phyloP scores from a whole-genome alignment of 2,888 invertebrate species.

The Drosophila hamatofila region DNA sequence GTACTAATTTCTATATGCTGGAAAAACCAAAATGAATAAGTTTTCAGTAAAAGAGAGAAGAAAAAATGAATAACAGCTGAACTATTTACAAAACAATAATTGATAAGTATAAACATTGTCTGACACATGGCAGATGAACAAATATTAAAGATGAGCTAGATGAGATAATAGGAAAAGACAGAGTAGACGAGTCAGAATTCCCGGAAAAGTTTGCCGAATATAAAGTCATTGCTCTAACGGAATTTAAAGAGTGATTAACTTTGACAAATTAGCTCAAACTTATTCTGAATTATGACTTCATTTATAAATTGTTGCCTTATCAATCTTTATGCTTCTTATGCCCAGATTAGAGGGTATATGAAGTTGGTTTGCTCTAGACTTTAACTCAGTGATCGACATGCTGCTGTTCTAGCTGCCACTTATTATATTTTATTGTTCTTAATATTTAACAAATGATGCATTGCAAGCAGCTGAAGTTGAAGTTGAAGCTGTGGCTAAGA shows the following conservation, averaged over 20 bases:
- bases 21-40: slow-evolving; percentile 59
- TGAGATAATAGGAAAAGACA: not conserved
- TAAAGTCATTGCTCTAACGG: not conserved
- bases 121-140: slow-evolving; percentile 31
- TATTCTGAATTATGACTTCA: not conserved
- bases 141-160: slow-evolving; percentile 1
- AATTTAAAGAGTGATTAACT: not conserved
- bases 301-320: too few relatives aligned
- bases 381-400: slow-evolving; percentile 12
- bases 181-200: slow-evolving; percentile 4
- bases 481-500: not conserved
- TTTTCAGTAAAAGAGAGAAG: not conserved
- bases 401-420: slow-evolving; percentile 46
- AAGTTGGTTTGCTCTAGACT: not conserved
- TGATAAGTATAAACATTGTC: slow-evolving; percentile 55
- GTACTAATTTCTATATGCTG: slow-evolving; percentile 40
- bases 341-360: not conserved
- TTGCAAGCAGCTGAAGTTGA: slow-evolving; percentile 21
- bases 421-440: slow-evolving; percentile 63
- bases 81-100: slow-evolving; percentile 53
- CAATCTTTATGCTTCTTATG: too few relatives aligned
- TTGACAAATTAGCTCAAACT: not conserved
- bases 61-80: slow-evolving; percentile 30
- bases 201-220: not conserved
- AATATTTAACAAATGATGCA: slow-evolving; percentile 64